phyloP scores from a whole-genome alignment of 2,797 vertebrate species.

The Neosalanx taihuensis region DNA sequence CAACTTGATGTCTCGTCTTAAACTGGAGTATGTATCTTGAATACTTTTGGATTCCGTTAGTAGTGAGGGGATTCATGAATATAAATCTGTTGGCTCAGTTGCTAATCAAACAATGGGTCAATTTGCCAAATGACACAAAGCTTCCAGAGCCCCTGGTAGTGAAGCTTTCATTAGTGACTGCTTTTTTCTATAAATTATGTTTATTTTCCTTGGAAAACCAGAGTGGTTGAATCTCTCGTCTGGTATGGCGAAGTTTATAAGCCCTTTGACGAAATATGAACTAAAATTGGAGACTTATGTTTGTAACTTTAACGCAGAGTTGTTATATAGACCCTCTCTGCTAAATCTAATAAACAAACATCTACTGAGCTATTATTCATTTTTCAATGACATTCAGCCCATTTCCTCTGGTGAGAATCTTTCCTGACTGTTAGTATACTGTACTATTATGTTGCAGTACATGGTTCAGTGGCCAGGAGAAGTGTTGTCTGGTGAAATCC shows the following conservation, averaged over 20 bases:
- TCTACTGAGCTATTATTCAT: no score
- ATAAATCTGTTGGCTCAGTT: constrained; percentile 2
- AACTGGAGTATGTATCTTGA: constrained; percentile 18
- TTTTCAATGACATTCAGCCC: no score
- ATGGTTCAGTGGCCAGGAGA: no score
- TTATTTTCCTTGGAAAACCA: constrained; percentile 23
- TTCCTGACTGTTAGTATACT: no score
- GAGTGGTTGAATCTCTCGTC: constrained; percentile 22
- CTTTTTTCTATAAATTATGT: constrained; percentile 27
- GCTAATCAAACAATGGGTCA: constrained; percentile 20
- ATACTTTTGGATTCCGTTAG: constrained; percentile 27
- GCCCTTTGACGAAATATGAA: constrained; percentile 30
- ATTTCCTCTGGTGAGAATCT: no score
- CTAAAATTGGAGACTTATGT: constrained; percentile 24
- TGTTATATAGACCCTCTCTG: constrained; percentile 3
- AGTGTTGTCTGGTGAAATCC: background rate
- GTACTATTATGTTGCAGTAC: no score
- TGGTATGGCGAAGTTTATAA: constrained; percentile 25
- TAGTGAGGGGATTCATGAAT: constrained; percentile 16
- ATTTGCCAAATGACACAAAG: constrained; percentile 31
- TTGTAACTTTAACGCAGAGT: constrained; percentile 13
- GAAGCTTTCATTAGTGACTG: constrained; percentile 32
- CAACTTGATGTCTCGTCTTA: constrained; percentile 20
- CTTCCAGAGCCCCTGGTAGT: constrained; percentile 41
- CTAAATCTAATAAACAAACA: background rate